phyloP scores from a whole-genome alignment of 2,888 invertebrate genomes.

The Synergus itoensis region DNA sequence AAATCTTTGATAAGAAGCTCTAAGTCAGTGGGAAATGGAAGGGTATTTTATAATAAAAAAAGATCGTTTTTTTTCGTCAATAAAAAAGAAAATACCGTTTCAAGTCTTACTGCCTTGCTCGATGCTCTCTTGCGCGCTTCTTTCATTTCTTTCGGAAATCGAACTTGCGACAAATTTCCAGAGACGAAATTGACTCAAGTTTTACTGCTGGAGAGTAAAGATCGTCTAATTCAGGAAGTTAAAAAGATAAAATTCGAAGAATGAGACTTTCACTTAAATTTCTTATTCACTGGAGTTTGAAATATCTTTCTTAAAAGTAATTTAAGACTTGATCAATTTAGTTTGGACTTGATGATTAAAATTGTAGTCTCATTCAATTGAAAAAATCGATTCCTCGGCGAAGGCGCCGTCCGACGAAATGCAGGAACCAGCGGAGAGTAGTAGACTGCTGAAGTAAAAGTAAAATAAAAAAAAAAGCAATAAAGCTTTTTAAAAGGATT shows the following conservation, averaged over 20 bases:
- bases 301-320: background rate
- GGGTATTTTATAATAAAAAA: constrained; percentile 19
- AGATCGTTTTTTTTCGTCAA: background rate
- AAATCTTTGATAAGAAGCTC: constrained; percentile 46
- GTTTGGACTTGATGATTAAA: constrained; percentile 3
- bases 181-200: constrained; percentile 34
- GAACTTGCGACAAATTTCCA: constrained; percentile 50
- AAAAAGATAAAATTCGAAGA: constrained; percentile 12
- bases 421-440: constrained; percentile 65
- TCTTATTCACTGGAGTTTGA: background rate
- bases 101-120: constrained; percentile 60
- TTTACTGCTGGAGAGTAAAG: constrained; percentile 19
- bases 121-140: constrained; percentile 55
- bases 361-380: background rate
- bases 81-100: background rate
- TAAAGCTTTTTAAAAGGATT: constrained; percentile 62
- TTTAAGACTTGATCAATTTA: background rate
- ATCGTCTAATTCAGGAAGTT: constrained; percentile 15
- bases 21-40: constrained; percentile 51
- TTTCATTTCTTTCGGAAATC: constrained; percentile 41
- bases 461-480: constrained; percentile 51
- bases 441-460: constrained; percentile 63
- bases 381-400: constrained; percentile 36
- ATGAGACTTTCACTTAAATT: constrained; percentile 6
- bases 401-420: constrained; percentile 60